phyloP scores from a whole-genome alignment of 2,888 invertebrate genomes.

The Yponomeuta malinellus region DNA sequence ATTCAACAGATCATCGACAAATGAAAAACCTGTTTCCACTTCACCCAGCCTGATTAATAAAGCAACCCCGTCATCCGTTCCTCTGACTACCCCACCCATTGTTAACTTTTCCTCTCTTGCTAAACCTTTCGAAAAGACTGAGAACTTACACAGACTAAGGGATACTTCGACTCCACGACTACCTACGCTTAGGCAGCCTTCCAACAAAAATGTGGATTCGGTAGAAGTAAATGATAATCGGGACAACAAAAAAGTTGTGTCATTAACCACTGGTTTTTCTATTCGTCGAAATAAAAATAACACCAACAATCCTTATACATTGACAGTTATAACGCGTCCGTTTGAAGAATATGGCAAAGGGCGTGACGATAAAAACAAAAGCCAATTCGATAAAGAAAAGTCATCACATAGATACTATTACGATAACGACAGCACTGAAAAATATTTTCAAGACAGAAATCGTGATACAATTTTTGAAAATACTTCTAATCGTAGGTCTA shows the following conservation, averaged over 20 bases:
- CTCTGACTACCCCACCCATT: conserved; percentile 40
- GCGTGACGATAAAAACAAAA: conserved; percentile 17
- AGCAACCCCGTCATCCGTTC: conserved; percentile 41
- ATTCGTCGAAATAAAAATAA: conserved; percentile 59
- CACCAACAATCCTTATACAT: conserved; percentile 60
- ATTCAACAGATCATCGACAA: conserved; percentile 75
- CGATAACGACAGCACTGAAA: conserved; percentile 32
- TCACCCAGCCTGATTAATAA: conserved; percentile 41
- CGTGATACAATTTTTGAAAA: conserved; percentile 28
- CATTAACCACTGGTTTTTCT: conserved; percentile 69
- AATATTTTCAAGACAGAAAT: conserved; percentile 33
- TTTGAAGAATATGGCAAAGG: conserved; percentile 36
- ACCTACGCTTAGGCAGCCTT: conserved; percentile 45
- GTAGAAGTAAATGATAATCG: conserved; percentile 36
- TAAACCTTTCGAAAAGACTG: conserved; percentile 70
- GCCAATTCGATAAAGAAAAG: conserved; percentile 26
- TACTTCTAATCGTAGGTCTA: conserved; percentile 31
- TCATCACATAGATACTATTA: conserved; percentile 39
- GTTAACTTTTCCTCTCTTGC: conserved; percentile 66
- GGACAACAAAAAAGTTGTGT: conserved; percentile 51
- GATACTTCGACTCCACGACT: conserved; percentile 53
- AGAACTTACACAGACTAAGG: conserved; percentile 53
- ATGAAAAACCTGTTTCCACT: conserved; percentile 60
- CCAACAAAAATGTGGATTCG: conserved; percentile 45
- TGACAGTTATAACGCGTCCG: conserved; percentile 60